Evolutionary conservation across 2,113 vertebrate genomes (phyloP).

Genomic region (Chiloscyllium plagiosum): DNA sequence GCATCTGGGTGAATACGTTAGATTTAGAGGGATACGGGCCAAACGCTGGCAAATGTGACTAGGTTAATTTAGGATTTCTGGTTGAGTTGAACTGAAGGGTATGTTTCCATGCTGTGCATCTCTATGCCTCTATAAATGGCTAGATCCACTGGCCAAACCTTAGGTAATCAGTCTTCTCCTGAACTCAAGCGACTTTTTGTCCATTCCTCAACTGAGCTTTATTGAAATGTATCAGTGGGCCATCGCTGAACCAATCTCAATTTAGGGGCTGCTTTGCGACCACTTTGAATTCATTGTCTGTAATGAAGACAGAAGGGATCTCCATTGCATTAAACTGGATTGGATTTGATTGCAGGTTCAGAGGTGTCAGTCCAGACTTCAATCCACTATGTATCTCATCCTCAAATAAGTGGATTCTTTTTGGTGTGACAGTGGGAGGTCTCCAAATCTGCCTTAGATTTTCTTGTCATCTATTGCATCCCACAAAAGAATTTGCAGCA

Average conservation of each 20-base stretch:
- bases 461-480: neutral
- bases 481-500: neutral
- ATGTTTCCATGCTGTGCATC: too few species aligned
- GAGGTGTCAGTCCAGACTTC: neutral
- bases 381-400: neutral
- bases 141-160: neutral
- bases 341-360: neutral
- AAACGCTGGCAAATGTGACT: too few species aligned
- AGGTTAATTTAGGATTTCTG: too few species aligned
- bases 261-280: neutral
- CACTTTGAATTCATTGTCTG: neutral
- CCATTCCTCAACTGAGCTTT: neutral
- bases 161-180: neutral
- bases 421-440: neutral
- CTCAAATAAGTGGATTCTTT: neutral
- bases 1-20: too few species aligned
- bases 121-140: too few species aligned
- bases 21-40: too few species aligned
- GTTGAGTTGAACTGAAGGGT: too few species aligned
- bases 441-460: conserved; percentile 25
- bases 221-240: neutral
- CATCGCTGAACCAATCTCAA: neutral
- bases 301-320: neutral
- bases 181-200: neutral
- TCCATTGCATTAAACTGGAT: neutral